Evolutionary conservation across 2,113 vertebrate species (phyloP), one percentile per base, ranked within the genome.

Genomic region (Rhea americana): DNA sequence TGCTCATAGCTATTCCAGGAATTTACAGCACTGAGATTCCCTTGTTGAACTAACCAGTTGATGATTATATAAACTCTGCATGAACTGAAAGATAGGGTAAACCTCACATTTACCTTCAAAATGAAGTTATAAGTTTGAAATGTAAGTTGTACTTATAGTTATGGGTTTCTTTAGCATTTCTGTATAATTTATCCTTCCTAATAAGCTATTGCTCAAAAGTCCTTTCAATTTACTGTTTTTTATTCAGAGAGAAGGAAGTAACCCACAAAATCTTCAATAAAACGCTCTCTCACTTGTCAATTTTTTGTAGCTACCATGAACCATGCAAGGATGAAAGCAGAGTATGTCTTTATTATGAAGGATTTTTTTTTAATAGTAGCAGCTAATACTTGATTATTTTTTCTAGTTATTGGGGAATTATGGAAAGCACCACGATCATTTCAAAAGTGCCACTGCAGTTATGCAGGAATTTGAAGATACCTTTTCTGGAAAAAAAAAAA

Each of bases 21-120:
- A 97, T 96, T 95, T 85, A 83, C 89, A 96, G 87, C 88, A 89
- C 59, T 94, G 82, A 87, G 86, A 94, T 90, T 77, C 67, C 70
- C 73, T 78, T 92, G 51, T 71, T 94, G 85, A 90, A 77, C 15
- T 41, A 78, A 66, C 59, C 58, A 94, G 90, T 70, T 96, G 82
- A 56, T 71, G 66, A 92, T 63, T 65, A 74, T 39, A 59, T 93
- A 84, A 90, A 81, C 82, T 86, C 88, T 24, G 96, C 50, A 63
- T 87, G 79, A 32, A 32, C 83, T 93, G 68, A 65, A 84, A 95
- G 95, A 74, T 4, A 82, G 62, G 61, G 79, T 66, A 86, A 94
- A 77, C 30, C 66, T 82, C 92, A 89, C 87, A 87, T 74, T 87
- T 92, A 77, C 50, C 82, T 91, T 94, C 79, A 85, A 90, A 96